Percentiles rank a stretch among this genome's conserved stretches.
phyloP scores from a whole-genome alignment of 2,888 invertebrate species.

The Cosmia pyralina region DNA sequence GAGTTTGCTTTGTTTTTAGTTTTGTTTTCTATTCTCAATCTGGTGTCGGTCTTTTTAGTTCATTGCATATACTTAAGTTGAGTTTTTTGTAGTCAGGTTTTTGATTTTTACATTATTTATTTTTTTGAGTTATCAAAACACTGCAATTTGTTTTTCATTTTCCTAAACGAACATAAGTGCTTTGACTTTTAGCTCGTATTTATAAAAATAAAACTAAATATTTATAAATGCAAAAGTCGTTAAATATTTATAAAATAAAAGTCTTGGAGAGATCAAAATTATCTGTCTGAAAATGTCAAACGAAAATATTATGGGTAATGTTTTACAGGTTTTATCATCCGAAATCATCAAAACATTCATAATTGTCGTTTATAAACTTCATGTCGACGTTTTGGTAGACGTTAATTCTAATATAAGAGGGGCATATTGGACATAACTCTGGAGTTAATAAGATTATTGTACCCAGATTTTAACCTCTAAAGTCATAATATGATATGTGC shows the following conservation, averaged over 20 bases:
- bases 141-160: background rate
- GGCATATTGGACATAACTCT: background rate
- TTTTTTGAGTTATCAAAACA: too few species aligned
- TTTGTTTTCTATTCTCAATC: too few species aligned
- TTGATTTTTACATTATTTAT: too few species aligned
- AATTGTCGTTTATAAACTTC: background rate
- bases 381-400: background rate
- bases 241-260: slow-evolving; percentile 8
- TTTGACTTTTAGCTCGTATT: background rate
- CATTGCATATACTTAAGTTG: too few species aligned
- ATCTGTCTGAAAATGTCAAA: slow-evolving; percentile 5
- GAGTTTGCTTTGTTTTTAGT: too few species aligned
- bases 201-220: background rate
- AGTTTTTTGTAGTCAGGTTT: too few species aligned
- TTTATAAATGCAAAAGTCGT: background rate
- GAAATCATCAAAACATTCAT: slow-evolving; percentile 2
- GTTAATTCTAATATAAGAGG: background rate
- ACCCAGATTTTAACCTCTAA: slow-evolving; percentile 8
- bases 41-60: too few species aligned
- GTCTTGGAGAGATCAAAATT: background rate
- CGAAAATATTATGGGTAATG: background rate
- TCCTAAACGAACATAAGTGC: background rate
- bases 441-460: slow-evolving; percentile 29
- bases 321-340: slow-evolving; percentile 1
- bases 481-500: background rate